Percentiles rank a stretch among this genome's conserved stretches.
phyloP scores from a whole-genome alignment of 2,113 vertebrate genomes.

The Pavo muticus region DNA sequence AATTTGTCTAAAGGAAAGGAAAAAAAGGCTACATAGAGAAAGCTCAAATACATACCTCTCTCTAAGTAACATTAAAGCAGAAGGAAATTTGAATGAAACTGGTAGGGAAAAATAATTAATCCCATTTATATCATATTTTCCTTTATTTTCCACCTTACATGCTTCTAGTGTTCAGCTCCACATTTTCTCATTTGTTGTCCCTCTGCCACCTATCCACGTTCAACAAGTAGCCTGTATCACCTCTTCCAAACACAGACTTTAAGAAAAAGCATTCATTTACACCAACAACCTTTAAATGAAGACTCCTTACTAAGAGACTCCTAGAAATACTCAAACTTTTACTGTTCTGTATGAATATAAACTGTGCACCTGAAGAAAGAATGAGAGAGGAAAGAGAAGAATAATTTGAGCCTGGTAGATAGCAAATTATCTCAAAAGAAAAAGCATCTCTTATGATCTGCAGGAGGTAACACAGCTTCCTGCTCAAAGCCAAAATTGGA shows the following conservation, averaged over 20 bases:
- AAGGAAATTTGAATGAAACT: not conserved
- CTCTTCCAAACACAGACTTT: not conserved
- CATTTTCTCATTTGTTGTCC: not conserved
- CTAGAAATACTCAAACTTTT: not conserved
- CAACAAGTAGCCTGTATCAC: conserved; percentile 43
- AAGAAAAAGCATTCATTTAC: not conserved
- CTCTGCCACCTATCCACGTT: not conserved
- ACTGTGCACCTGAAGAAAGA: not conserved
- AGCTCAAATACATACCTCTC: not conserved
- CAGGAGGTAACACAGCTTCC: not conserved
- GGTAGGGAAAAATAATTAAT: not conserved
- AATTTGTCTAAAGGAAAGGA: not conserved
- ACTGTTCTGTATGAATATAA: not conserved
- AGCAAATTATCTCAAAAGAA: not conserved
- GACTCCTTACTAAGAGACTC: not conserved
- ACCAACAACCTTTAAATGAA: not conserved
- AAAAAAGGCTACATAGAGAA: not conserved
- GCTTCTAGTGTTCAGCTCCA: not conserved
- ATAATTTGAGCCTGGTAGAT: not conserved
- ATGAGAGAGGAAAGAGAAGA: not conserved
- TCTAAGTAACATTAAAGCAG: not conserved
- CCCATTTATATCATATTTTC: not conserved
- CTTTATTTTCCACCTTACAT: not conserved
- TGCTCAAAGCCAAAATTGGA: not conserved
- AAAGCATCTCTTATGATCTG: not conserved